Percentiles rank a stretch among this genome's conserved stretches.
Conservation (phyloP, 2,888 invertebrate genomes). For the Sinopyrophorus schimmeli region DNA sequence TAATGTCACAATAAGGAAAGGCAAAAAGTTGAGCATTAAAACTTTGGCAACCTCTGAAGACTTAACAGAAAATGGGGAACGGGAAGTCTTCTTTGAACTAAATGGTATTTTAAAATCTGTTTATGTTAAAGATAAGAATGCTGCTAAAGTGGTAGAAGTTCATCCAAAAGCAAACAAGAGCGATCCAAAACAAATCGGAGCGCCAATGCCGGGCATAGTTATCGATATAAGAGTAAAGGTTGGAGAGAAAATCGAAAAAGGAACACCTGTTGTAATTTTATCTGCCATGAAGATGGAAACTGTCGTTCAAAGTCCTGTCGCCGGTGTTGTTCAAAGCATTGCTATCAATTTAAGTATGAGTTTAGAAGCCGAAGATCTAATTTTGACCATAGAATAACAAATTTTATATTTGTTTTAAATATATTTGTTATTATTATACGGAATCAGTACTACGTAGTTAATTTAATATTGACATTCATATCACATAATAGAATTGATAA, state of each 20-base stretch:
- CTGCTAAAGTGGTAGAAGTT: slow-evolving; percentile 88
- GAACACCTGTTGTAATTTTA: slow-evolving; percentile 87
- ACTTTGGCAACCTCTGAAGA: slow-evolving; percentile 93
- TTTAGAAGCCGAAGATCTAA: slow-evolving; percentile 91
- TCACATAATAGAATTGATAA: too few species aligned
- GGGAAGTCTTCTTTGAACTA: slow-evolving; percentile 98
- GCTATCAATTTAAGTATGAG: slow-evolving; percentile 82
- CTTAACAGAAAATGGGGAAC: slow-evolving; percentile 86
- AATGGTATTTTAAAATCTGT: slow-evolving; percentile 97
- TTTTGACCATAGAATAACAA: slow-evolving; percentile 80
- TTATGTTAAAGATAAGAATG: slow-evolving; percentile 89
- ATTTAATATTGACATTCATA: too few species aligned
- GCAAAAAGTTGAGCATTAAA: slow-evolving; percentile 93
- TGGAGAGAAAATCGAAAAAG: slow-evolving; percentile 92
- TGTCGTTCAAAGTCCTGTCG: slow-evolving; percentile 90
- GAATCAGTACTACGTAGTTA: too few species aligned
- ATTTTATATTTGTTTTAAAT: too few species aligned
- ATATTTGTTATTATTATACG: too few species aligned
- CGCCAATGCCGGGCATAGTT: slow-evolving; percentile 98
- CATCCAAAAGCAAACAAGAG: slow-evolving; percentile 94
- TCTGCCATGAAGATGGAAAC: slow-evolving; percentile 99
- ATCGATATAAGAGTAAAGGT: slow-evolving; percentile 90
- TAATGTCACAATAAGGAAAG: slow-evolving; percentile 91
- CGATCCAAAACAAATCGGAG: slow-evolving; percentile 89
- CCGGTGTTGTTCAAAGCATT: slow-evolving; percentile 79